These are phyloP conservation scores for Montipora capricornis DNA, from an alignment of 64 coral and sea anemone species.

Conservation along the genomic window DNA sequence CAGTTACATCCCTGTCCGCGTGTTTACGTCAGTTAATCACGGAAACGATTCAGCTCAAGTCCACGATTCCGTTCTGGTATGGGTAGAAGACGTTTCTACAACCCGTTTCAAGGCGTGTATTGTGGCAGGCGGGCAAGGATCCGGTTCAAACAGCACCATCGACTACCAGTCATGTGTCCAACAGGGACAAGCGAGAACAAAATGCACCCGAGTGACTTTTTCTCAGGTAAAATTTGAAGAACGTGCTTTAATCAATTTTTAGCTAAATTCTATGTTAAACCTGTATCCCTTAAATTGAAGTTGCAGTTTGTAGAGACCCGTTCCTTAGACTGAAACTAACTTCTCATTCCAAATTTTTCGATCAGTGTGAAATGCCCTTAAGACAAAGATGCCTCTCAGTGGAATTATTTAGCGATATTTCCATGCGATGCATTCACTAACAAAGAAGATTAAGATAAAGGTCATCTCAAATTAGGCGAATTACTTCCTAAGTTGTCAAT, in stretches of 20 bases:
- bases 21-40: slow-evolving; percentile 9
- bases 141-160: neutral
- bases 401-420: no score
- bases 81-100: slow-evolving; percentile 10
- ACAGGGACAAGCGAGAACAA: neutral
- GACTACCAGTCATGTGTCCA: neutral
- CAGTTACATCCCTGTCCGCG: neutral
- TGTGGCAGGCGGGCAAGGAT: neutral
- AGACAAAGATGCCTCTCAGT: no score
- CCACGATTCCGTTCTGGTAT: neutral
- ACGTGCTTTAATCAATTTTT: neutral
- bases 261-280: no score
- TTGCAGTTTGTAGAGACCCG: no score
- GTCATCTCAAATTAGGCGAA: no score
- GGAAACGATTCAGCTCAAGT: neutral
- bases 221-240: neutral
- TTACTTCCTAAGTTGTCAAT: no score
- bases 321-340: no score
- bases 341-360: no score
- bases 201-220: neutral
- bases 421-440: no score
- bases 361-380: no score
- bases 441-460: no score
- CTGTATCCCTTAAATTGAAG: no score
- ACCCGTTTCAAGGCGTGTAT: slow-evolving; percentile 7